Percentiles rank a stretch among this genome's conserved stretches.
These are phyloP conservation scores for Microctenopoma lineatum DNA, from an alignment of 2,797 vertebrate genomes.

Conservation along the genomic window DNA sequence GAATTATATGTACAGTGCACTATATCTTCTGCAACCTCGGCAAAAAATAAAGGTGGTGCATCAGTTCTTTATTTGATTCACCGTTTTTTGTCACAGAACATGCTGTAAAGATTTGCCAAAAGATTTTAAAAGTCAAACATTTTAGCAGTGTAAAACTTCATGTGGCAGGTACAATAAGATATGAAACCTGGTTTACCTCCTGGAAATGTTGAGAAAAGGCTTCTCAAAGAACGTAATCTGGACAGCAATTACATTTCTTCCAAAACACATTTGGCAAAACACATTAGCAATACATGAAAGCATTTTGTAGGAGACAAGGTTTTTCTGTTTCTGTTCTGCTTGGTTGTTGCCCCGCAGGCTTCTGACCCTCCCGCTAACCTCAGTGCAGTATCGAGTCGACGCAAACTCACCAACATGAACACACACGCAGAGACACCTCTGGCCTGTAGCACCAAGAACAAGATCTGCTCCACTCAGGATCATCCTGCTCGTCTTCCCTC, in stretches of 20 bases:
- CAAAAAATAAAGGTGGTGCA: too few relatives aligned
- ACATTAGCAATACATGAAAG: neutral
- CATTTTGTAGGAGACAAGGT: constrained; percentile 1
- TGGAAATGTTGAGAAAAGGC: neutral
- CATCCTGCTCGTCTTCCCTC: constrained; percentile 48
- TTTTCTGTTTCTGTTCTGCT: neutral
- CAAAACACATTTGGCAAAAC: constrained; percentile 2
- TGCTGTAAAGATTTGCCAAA: too few relatives aligned
- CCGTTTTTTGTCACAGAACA: too few relatives aligned
- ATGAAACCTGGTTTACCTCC: too few relatives aligned
- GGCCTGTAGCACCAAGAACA: constrained; percentile 61
- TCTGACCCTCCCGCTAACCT: constrained; percentile 31
- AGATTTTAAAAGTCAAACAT: too few relatives aligned
- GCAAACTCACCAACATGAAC: constrained; percentile 17
- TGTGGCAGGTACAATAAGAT: too few relatives aligned
- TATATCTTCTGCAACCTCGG: too few relatives aligned
- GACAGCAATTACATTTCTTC: neutral
- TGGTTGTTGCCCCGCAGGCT: constrained; percentile 17
- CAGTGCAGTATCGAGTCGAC: neutral
- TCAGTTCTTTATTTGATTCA: too few relatives aligned
- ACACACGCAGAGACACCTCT: constrained; percentile 28
- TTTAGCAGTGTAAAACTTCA: too few relatives aligned
- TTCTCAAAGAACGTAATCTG: neutral
- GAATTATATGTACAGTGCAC: too few relatives aligned
- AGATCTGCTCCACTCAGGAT: constrained; percentile 70